Percentiles rank a stretch among this genome's conserved stretches.
Evolutionary conservation across 1,140 invertebrate genomes (phyloP).

Genomic region (Cephus cinctus): DNA sequence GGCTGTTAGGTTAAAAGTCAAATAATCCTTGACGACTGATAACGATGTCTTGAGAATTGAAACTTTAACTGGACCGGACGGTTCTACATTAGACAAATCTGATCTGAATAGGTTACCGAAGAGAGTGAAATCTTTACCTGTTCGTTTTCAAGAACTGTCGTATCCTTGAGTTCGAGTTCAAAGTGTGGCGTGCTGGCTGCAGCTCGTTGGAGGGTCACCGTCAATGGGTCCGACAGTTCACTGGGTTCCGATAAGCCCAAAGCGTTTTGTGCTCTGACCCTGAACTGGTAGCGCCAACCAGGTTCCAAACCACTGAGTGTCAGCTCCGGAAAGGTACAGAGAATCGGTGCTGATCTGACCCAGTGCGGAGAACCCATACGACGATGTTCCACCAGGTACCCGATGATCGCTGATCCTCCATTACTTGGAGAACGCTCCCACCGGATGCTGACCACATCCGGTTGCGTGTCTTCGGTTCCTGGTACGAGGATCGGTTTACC

Average conservation of each 20-base stretch:
- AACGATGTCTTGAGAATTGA: no score
- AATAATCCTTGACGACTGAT: no score
- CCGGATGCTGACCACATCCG: constrained; percentile 82
- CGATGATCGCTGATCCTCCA: constrained; percentile 86
- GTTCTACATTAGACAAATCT: no score
- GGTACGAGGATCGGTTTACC: constrained; percentile 75
- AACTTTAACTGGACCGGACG: no score
- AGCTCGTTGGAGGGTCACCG: constrained; percentile 69
- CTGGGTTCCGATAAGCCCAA: constrained; percentile 78
- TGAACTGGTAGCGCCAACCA: constrained; percentile 86
- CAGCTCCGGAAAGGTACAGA: constrained; percentile 69
- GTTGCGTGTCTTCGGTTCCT: constrained; percentile 66
- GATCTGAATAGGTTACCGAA: no score
- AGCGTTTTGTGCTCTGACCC: constrained; percentile 84
- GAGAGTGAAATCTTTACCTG: no score
- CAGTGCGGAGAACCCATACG: constrained; percentile 74
- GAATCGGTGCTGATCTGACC: constrained; percentile 70
- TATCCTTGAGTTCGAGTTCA: constrained; percentile 65
- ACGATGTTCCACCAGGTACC: constrained; percentile 79
- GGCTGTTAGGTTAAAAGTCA: no score
- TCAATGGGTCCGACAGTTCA: constrained; percentile 74
- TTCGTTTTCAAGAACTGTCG: constrained; percentile 72
- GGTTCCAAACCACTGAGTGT: constrained; percentile 77
- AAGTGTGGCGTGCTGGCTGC: constrained; percentile 69
- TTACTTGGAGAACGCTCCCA: constrained; percentile 82